Percentiles rank a stretch among this genome's conserved stretches.
Evolutionary conservation across 2,797 vertebrate species (phyloP).

Genomic region (Arnoldichthys spilopterus): DNA sequence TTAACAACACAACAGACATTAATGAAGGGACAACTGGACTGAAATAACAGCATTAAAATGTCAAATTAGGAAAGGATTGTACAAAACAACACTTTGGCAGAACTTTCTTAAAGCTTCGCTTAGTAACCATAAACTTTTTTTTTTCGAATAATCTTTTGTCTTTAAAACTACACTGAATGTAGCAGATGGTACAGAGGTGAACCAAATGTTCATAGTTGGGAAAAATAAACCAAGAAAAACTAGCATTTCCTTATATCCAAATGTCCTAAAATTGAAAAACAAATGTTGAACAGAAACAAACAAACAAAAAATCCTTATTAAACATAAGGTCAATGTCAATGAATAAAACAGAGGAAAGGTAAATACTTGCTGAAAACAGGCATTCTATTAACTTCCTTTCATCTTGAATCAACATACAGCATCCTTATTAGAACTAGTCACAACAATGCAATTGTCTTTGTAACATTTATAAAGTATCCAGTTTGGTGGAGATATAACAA

Average conservation of each 20-base stretch:
- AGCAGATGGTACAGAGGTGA: neutral
- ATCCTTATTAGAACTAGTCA: conserved; percentile 21
- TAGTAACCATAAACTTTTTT: conserved; percentile 67
- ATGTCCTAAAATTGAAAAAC: too few relatives aligned
- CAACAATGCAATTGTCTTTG: conserved; percentile 3
- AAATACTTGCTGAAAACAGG: conserved; percentile 25
- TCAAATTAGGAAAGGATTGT: conserved; percentile 47
- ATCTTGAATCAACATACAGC: conserved; percentile 13
- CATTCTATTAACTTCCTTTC: conserved; percentile 44
- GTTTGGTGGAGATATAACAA: conserved; percentile 25
- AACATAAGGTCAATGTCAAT: conserved; percentile 38
- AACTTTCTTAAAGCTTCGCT: conserved; percentile 75
- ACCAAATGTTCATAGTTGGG: neutral
- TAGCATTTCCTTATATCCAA: too few relatives aligned
- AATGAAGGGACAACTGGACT: conserved; percentile 31
- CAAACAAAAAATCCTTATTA: neutral
- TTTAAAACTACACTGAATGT: neutral
- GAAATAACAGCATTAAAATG: conserved; percentile 42
- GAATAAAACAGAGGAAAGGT: conserved; percentile 49
- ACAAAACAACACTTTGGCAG: conserved; percentile 74
- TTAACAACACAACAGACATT: conserved; percentile 9
- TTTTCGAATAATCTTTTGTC: conserved; percentile 40
- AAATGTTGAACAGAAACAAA: too few relatives aligned
- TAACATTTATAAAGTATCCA: conserved; percentile 22
- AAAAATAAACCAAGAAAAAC: neutral